phyloP scores from a whole-genome alignment of 2,888 invertebrate genomes.

The Volucella inanis region DNA sequence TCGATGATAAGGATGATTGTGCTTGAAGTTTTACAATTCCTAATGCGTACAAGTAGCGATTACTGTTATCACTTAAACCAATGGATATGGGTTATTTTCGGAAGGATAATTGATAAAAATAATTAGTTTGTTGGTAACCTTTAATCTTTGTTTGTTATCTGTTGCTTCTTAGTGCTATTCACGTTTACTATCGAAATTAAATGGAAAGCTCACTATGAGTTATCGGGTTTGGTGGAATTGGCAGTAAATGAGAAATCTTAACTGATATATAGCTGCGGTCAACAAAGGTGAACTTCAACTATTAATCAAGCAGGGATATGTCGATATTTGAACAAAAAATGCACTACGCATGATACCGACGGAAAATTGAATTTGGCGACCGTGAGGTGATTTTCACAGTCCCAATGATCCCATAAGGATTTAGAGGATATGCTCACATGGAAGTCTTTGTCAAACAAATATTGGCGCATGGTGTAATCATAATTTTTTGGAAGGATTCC shows the following conservation, averaged over 20 bases:
- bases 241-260: neutral
- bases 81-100: neutral
- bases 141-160: neutral
- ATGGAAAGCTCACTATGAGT: neutral
- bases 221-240: neutral
- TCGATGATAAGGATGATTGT: constrained; percentile 42
- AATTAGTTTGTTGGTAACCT: constrained; percentile 20
- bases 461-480: no score
- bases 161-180: neutral
- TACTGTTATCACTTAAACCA: neutral
- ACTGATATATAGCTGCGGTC: neutral
- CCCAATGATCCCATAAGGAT: no score
- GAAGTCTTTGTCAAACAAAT: no score
- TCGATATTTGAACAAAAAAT: no score
- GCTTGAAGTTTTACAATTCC: neutral
- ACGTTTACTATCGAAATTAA: constrained; percentile 3
- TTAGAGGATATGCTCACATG: no score
- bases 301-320: no score
- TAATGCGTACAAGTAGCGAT: neutral
- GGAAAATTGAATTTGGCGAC: no score
- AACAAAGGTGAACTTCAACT: neutral
- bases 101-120: constrained; percentile 9
- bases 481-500: no score
- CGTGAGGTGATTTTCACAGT: no score
- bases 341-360: no score